phyloP scores from a whole-genome alignment of 2,797 vertebrate species.

The Sebastes cheni region DNA sequence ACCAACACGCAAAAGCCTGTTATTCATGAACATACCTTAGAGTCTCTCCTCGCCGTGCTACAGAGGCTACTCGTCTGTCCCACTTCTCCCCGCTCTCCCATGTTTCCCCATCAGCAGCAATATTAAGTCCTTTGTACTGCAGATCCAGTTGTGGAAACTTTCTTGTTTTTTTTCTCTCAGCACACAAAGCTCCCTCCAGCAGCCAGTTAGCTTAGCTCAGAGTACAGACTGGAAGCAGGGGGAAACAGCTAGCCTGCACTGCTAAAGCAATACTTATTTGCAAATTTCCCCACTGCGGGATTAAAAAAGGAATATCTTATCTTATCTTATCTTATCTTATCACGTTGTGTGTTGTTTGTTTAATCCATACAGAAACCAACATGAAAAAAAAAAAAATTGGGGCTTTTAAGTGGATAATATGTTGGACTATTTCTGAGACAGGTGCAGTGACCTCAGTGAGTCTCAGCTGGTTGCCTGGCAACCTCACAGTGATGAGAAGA shows the following conservation, averaged over 20 bases:
- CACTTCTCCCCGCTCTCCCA: neutral
- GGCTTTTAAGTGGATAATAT: neutral
- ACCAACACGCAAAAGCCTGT: constrained; percentile 6
- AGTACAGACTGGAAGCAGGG: neutral
- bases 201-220: neutral
- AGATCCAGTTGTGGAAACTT: neutral
- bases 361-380: neutral
- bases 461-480: neutral
- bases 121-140: neutral
- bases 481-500: neutral
- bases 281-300: no score
- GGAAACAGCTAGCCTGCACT: neutral
- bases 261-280: neutral
- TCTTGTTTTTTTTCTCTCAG: neutral
- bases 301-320: no score
- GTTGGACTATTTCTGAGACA: neutral
- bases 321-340: no score
- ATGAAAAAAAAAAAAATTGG: no score
- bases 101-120: neutral
- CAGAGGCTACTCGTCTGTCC: neutral
- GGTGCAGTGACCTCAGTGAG: neutral
- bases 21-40: constrained; percentile 10
- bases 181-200: neutral
- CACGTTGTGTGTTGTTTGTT: neutral
- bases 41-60: neutral